These are phyloP conservation scores for Loripinus fragilis DNA, from an alignment of 2,888 invertebrate genomes.

Conservation along the genomic window DNA sequence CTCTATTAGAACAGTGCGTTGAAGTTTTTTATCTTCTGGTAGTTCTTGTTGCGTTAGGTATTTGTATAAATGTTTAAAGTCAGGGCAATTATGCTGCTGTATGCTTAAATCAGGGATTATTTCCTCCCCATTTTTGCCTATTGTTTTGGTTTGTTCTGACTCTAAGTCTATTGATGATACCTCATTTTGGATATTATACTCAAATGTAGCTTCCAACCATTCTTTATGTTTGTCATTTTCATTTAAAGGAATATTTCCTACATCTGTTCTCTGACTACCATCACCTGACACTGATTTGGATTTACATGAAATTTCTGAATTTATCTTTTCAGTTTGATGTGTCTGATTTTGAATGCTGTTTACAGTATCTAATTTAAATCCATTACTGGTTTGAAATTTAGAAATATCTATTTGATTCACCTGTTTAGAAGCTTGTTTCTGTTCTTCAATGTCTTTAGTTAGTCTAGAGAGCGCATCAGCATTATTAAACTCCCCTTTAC, in stretches of 20 bases:
- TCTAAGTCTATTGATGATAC: neutral
- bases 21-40: neutral
- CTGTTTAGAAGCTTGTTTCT: too few relatives aligned
- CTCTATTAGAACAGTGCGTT: neutral
- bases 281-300: too few relatives aligned
- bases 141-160: neutral
- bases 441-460: neutral
- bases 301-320: too few relatives aligned
- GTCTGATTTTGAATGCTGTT: too few relatives aligned
- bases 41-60: neutral
- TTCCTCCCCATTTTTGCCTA: neutral
- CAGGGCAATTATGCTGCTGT: neutral
- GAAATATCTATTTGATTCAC: too few relatives aligned
- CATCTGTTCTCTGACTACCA: neutral
- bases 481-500: conserved; percentile 29
- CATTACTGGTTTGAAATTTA: too few relatives aligned
- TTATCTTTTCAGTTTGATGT: too few relatives aligned
- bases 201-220: neutral
- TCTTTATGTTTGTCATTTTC: neutral
- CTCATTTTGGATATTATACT: neutral
- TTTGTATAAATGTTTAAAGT: neutral
- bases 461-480: conserved; percentile 41
- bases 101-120: neutral
- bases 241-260: neutral
- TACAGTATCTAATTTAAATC: too few relatives aligned